Base-by-base conservation (phyloP, 1,140 invertebrate genomes). In the Oscheius sp. region DNA sequence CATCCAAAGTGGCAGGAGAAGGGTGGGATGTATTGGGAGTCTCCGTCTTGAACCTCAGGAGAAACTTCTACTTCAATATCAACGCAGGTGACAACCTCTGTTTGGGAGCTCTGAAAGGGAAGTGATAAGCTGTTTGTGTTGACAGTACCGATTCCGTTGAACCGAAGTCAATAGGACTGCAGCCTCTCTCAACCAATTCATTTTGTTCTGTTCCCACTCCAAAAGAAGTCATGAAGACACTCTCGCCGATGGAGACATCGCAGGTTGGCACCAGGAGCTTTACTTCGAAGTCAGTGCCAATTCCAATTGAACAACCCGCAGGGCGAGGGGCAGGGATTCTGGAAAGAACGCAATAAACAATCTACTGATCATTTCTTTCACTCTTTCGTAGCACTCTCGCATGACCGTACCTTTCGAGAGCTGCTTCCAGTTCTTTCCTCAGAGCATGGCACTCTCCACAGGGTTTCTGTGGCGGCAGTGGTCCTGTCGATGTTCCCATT, bases 381-480 rank as follows among this genome's bases (percentile, higher is more conserved):
- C n/a, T n/a, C 1, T 31, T 13, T 61, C n/a, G 23, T 32, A n/a
- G n/a, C n/a, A n/a, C n/a, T n/a, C n/a, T n/a, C n/a, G n/a, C n/a
- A n/a, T n/a, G n/a, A n/a, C n/a, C n/a, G n/a, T 10, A 29, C 10
- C 28, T 61, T 31, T 61, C 31, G 3, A 64, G 10, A 7, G 42
- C n/a, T 52, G 46, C 38, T 52, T 64, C 23, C 18, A 71, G 42
- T 38, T 71, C 69, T 23, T 71, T 71, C 42, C 46, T 35, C 26
- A 71, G 29, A 28, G 45, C 62, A 7, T 55, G 52, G 29, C 69
- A 71, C 20, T 71, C 69, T 36, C 59, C 62, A 29, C 69, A 71
- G 3, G 69, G 69, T 29, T 71, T 71, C 18, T 32, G 38, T 2
- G 69, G 52, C 2, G 69, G 69, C 1, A 71, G 62, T 13, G 69